Evolutionary conservation across 1,140 invertebrate species (phyloP), one percentile per base, ranked within the genome.

Genomic region (Drosophila ambigua): DNA sequence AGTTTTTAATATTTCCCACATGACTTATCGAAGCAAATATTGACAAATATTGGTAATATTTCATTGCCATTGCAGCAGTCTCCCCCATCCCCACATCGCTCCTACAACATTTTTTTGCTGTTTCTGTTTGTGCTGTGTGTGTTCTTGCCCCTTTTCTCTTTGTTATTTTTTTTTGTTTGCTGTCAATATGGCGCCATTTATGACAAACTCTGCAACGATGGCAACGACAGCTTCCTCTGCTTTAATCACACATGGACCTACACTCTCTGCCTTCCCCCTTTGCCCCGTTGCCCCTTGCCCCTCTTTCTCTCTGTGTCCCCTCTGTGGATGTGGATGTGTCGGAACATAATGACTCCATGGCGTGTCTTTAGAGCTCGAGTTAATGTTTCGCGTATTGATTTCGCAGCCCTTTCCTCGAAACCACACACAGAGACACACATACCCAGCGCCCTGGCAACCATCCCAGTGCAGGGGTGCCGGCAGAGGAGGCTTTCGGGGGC

Each of bases 381-480:
- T 82, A 79, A 87, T 87, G 82, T 79, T 88, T 78, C 78, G 78
- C 82, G 83, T 87, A 85, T 85, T 85, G 81, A 85, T 85, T 85
- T 77, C 77, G 73, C 65, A 61, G 35, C 58, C 66, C 69, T 74
- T 63, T 5, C 20, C 62, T 44, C 9, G 46, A 15, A 24, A 9
- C 23, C 54, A 11, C 16, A 16, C 55, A 26, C 64, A 45, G 0
- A 16, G 16, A 13, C 55, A 26, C 64, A 45, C 31, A 41, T 52
- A 39, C 6, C 13, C 52, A 41, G 16, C 35, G 52, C 54, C 50
- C 31, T 51, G 53, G 39, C 53, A 44, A 55, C 13, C 50, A 68
- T 7, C 65, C 72, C 44, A 48, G 11, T 31, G 8, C 2, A 31
- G 11, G 13, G 5, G 24, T 11, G 52, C 51, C 55, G 13, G 53